A percentile compares a stretch with the other conserved stretches of the same genome.
These are phyloP conservation scores for Eilema sororculum DNA, from an alignment of 2,888 invertebrate genomes.

Conservation along the genomic window DNA sequence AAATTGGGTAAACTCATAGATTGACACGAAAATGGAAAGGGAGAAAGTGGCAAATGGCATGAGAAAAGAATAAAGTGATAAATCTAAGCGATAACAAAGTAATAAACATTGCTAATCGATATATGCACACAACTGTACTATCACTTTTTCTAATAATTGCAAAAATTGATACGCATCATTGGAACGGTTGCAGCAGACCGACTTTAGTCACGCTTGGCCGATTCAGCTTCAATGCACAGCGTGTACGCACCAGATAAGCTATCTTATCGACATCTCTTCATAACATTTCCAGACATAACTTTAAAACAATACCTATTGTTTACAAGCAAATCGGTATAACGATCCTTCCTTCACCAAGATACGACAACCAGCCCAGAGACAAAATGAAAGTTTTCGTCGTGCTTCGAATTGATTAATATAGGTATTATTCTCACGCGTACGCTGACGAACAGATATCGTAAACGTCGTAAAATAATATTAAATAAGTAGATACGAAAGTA, in stretches of 20 bases:
- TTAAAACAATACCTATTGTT: conserved; percentile 76
- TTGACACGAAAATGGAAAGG: neutral
- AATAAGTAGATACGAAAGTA: conserved; percentile 46
- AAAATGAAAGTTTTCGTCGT: conserved; percentile 57
- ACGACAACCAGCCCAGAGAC: conserved; percentile 42
- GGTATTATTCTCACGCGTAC: conserved; percentile 58
- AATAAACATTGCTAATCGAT: conserved; percentile 5
- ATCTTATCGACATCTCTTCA: conserved; percentile 70
- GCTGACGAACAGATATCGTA: conserved; percentile 45
- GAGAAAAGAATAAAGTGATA: conserved; percentile 2
- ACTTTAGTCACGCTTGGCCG: conserved; percentile 35
- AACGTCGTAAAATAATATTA: conserved; percentile 39
- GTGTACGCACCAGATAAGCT: conserved; percentile 62
- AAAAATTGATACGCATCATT: conserved; percentile 50
- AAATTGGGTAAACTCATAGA: neutral
- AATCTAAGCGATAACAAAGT: neutral
- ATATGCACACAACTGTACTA: conserved; percentile 25
- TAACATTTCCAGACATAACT: conserved; percentile 59
- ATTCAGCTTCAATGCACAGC: conserved; percentile 45
- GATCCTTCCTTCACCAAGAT: conserved; percentile 51
- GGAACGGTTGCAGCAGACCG: conserved; percentile 8
- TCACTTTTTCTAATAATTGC: conserved; percentile 44
- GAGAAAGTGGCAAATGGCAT: neutral
- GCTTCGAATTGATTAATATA: conserved; percentile 56
- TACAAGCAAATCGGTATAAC: conserved; percentile 49